A percentile compares a stretch with the other conserved stretches of the same genome.
These are phyloP conservation scores for Hypomecis atomaria DNA, from an alignment of 2,888 invertebrate species.

Conservation along the genomic window DNA sequence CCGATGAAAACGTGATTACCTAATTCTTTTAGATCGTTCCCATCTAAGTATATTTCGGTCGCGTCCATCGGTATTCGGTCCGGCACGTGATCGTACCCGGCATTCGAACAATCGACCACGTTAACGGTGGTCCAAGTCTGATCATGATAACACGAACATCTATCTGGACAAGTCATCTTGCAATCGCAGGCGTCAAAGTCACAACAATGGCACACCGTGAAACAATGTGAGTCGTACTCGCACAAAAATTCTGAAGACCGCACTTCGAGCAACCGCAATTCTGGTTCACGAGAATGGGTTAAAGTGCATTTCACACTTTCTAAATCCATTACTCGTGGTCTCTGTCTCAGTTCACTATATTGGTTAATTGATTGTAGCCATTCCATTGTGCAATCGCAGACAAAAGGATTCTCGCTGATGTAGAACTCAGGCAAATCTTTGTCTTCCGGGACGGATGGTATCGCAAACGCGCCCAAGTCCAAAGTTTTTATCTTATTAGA, in stretches of 20 bases:
- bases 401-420: conserved; percentile 92
- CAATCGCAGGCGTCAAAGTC: conserved; percentile 96
- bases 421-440: conserved; percentile 91
- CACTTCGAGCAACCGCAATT: conserved; percentile 87
- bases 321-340: conserved; percentile 92
- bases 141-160: conserved; percentile 95
- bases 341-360: conserved; percentile 88
- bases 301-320: conserved; percentile 91
- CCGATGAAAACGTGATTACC: conserved; percentile 95
- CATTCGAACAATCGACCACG: conserved; percentile 92
- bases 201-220: conserved; percentile 94
- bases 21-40: conserved; percentile 91
- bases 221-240: conserved; percentile 92
- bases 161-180: conserved; percentile 94
- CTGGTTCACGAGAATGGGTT: conserved; percentile 87
- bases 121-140: conserved; percentile 92
- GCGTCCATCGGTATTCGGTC: conserved; percentile 95
- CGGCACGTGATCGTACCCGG: conserved; percentile 90
- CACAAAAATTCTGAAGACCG: conserved; percentile 92
- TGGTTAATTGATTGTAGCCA: conserved; percentile 93
- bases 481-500: conserved; percentile 89
- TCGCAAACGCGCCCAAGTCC: conserved; percentile 88
- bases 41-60: conserved; percentile 94
- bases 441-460: conserved; percentile 87
- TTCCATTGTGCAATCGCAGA: conserved; percentile 95